A percentile compares a stretch with the other conserved stretches of the same genome.
These are phyloP conservation scores for Odontesthes bonariensis DNA, from an alignment of 2,113 vertebrate genomes.

Conservation along the genomic window DNA sequence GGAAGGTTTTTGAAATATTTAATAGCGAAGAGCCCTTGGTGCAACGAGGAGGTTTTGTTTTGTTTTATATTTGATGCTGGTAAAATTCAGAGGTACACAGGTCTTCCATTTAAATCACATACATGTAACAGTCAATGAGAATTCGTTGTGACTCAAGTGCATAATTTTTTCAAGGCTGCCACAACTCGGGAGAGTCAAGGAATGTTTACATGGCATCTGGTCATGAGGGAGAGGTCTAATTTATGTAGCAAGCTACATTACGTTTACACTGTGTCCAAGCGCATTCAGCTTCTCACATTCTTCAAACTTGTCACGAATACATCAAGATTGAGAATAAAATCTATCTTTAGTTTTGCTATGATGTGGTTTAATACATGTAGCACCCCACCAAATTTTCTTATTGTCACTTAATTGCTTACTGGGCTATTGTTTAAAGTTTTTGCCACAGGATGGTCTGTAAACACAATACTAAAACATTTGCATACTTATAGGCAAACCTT, in stretches of 20 bases:
- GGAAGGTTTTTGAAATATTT: constrained; percentile 81
- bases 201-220: constrained; percentile 63
- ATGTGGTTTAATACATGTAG: not conserved
- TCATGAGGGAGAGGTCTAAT: constrained; percentile 41
- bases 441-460: not conserved
- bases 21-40: constrained; percentile 67
- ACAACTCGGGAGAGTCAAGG: constrained; percentile 30
- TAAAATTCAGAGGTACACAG: constrained; percentile 77
- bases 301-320: not conserved
- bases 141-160: constrained; percentile 51
- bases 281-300: not conserved
- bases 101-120: constrained; percentile 80
- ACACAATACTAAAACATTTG: not conserved
- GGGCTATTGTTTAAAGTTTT: not conserved
- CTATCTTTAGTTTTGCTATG: too few species aligned
- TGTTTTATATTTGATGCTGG: constrained; percentile 79
- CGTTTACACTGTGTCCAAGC: not conserved
- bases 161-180: constrained; percentile 59
- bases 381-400: not conserved
- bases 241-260: constrained; percentile 44
- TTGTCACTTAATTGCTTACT: not conserved
- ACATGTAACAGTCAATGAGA: constrained; percentile 74
- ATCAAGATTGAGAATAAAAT: not conserved
- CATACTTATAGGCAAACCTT: not conserved
- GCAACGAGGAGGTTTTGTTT: constrained; percentile 78